phyloP scores from a whole-genome alignment of 2,797 vertebrate genomes.

The Alfaro cultratus region DNA sequence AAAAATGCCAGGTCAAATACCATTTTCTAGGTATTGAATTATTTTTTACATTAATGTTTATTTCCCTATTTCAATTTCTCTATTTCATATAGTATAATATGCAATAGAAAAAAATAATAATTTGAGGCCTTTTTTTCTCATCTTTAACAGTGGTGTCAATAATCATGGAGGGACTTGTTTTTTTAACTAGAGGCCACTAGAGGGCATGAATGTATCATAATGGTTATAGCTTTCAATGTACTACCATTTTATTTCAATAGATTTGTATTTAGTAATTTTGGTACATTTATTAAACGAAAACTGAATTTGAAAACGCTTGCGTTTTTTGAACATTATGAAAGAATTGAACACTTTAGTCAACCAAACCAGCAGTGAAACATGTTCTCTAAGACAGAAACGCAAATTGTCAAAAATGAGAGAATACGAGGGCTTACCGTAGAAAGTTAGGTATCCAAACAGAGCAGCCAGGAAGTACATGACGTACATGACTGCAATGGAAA shows the following conservation, averaged over 20 bases:
- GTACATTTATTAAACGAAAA: background rate
- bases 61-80: no score
- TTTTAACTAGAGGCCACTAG: constrained; percentile 52
- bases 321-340: background rate
- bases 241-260: background rate
- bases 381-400: background rate
- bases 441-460: constrained; percentile 98
- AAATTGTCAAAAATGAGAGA: constrained; percentile 5
- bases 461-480: constrained; percentile 98
- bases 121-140: background rate
- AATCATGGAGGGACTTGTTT: background rate
- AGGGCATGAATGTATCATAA: constrained; percentile 30
- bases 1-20: background rate
- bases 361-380: background rate
- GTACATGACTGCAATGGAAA: constrained; percentile 97
- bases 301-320: background rate
- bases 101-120: background rate
- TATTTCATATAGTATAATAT: background rate
- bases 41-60: background rate
- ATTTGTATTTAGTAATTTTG: background rate
- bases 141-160: background rate
- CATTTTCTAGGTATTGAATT: background rate
- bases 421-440: constrained; percentile 88
- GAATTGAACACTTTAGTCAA: background rate
- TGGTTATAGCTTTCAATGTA: background rate